Evolutionary conservation across 2,113 vertebrate species (phyloP), one percentile per base, ranked within the genome.

Genomic region (Romanogobio albipinnatus): DNA sequence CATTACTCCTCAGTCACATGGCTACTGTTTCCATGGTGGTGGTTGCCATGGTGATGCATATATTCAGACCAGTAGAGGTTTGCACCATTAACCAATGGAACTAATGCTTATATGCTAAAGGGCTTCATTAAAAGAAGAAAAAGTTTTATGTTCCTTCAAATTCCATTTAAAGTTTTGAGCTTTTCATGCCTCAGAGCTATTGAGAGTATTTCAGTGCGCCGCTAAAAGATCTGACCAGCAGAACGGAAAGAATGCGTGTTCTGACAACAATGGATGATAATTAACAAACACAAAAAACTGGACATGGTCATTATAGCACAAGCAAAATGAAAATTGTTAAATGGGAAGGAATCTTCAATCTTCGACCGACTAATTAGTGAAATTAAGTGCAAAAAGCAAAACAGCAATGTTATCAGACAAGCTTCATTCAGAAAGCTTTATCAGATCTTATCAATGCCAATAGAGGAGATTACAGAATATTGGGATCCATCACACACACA

Each of bases 21-120:
- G 56, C 75, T 71, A 56, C 84, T 6, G 86, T 89, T 89, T 85
- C 88, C 86, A 87, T 86, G 85, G 81, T 73, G 36, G 45, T 29
- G 59, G 85, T 83, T 79, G 86, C 78, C 78, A 45, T 88, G 88
- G 82, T 49, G 66, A 86, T 14, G 47, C 82, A n/a, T 13, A 19
- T 56, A 78, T 76, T 87, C 45, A 61, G 29, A 70, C 66, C 53
- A 70, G 83, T 83, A 81, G 61, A 24, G 26, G 76, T 29, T 39
- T 43, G 77, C 39, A 13, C 62, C 70, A 81, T 79, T 81, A 56
- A 53, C 49, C 22, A 45, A 71, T 68, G 19, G 6, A 49, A 66
- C 66, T 81, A 61, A 45, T 56, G 39, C 22, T 13, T 33, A 26
- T 58, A 49, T 61, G 22, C 43, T 53, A 62, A 73, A 86, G 45